Conservation (phyloP, 1,140 invertebrate genomes). For the Drosophila kohkoa region DNA sequence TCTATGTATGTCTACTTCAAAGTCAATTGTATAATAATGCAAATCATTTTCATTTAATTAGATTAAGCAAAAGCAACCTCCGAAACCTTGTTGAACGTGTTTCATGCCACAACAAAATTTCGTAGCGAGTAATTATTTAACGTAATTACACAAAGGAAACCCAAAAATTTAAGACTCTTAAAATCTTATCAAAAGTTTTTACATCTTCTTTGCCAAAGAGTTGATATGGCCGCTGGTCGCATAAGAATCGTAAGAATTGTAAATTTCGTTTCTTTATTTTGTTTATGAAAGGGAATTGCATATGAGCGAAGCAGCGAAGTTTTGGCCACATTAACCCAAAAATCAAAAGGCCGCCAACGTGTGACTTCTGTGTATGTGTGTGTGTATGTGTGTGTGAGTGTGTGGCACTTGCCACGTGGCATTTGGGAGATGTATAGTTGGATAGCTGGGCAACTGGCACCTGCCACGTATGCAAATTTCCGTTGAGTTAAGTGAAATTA, state of each 20-base stretch:
- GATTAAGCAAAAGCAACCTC: no score
- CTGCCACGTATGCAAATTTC: conserved; percentile 38
- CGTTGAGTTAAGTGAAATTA: conserved; percentile 26
- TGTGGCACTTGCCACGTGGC: background rate
- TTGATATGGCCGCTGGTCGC: background rate
- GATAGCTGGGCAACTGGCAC: background rate
- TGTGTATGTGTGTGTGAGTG: background rate
- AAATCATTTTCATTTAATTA: no score
- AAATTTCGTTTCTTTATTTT: background rate
- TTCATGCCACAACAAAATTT: no score
- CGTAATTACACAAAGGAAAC: no score
- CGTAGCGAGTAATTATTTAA: no score
- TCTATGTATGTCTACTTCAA: no score
- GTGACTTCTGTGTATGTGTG: no score
- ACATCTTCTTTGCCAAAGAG: background rate
- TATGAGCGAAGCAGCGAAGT: background rate
- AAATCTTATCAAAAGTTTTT: no score
- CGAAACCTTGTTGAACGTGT: no score
- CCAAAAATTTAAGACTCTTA: no score
- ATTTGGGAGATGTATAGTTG: no score
- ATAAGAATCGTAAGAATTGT: background rate
- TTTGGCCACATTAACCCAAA: background rate
- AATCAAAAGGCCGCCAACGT: conserved; percentile 21
- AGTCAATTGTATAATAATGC: no score
- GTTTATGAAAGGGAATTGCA: conserved; percentile 22